Evolutionary conservation across 1,140 invertebrate genomes (phyloP).

Genomic region (Sesamia nonagrioides): DNA sequence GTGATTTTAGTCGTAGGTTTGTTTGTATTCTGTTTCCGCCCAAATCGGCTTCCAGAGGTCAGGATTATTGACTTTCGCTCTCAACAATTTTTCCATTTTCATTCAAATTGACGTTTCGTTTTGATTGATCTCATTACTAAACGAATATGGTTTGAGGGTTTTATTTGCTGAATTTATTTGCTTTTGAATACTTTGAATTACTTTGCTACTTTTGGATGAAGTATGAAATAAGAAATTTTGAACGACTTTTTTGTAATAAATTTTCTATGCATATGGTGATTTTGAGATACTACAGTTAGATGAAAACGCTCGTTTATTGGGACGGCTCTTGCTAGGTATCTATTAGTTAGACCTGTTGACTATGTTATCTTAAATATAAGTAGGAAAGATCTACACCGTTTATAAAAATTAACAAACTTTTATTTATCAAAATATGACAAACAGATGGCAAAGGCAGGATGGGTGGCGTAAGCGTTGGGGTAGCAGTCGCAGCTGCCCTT

Average conservation of each 20-base stretch:
- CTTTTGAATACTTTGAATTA: conserved; percentile 12
- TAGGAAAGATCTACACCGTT: too few relatives aligned
- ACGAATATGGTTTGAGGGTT: conserved; percentile 24
- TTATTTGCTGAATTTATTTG: conserved; percentile 40
- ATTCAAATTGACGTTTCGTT: conserved; percentile 36
- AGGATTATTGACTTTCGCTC: conserved; percentile 29
- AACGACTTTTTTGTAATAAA: conserved; percentile 3
- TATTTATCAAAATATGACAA: too few relatives aligned
- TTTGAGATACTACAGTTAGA: too few relatives aligned
- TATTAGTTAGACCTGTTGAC: too few relatives aligned
- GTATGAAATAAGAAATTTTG: conserved; percentile 3
- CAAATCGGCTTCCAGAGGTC: conserved; percentile 21
- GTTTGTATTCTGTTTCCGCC: conserved; percentile 20
- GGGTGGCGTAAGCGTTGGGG: conserved; percentile 73
- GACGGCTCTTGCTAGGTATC: too few relatives aligned
- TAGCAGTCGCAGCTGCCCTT: conserved; percentile 72
- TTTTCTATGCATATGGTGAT: too few relatives aligned
- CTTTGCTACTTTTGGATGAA: conserved; percentile 31
- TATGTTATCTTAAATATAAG: too few relatives aligned
- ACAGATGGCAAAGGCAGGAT: conserved; percentile 77
- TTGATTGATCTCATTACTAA: conserved; percentile 47
- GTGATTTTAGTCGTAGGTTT: conserved; percentile 1
- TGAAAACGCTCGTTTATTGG: too few relatives aligned
- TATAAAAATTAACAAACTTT: too few relatives aligned
- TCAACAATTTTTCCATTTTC: conserved; percentile 43